Percentiles rank a stretch among this genome's conserved stretches.
phyloP scores from a whole-genome alignment of 2,113 vertebrate species.

The Chiloscyllium plagiosum region DNA sequence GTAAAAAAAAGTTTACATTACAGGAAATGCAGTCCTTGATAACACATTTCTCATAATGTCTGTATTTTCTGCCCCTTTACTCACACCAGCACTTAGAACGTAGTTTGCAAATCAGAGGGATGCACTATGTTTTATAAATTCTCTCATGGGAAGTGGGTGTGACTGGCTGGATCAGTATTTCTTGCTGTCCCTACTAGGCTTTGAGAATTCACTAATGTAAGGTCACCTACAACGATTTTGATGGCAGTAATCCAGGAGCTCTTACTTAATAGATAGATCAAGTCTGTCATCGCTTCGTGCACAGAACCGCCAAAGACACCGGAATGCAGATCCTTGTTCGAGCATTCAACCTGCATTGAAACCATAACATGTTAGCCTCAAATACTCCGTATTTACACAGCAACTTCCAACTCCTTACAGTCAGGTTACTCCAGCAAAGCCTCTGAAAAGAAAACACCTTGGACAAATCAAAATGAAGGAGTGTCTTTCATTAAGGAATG shows the following conservation, averaged over 20 bases:
- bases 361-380: neutral
- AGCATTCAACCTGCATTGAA: constrained; percentile 65
- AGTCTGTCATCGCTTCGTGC: constrained; percentile 91
- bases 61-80: neutral
- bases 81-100: neutral
- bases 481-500: too few species aligned
- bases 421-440: neutral
- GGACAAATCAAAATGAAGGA: too few species aligned
- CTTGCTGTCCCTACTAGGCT: too few species aligned
- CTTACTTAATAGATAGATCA: constrained; percentile 84
- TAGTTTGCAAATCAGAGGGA: neutral
- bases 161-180: too few species aligned
- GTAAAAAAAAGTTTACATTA: neutral
- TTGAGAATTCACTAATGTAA: neutral
- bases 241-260: constrained; percentile 1
- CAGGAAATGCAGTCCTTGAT: neutral
- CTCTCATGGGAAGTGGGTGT: too few species aligned
- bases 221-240: neutral
- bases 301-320: constrained; percentile 91
- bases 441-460: neutral
- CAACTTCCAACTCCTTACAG: neutral
- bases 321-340: constrained; percentile 82
- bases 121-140: too few species aligned
- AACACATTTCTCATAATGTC: neutral
- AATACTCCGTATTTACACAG: neutral